These are phyloP conservation scores for Gnathonemus echidnorhynchus DNA, from an alignment of 2,113 vertebrate genomes.

Conservation along the genomic window DNA sequence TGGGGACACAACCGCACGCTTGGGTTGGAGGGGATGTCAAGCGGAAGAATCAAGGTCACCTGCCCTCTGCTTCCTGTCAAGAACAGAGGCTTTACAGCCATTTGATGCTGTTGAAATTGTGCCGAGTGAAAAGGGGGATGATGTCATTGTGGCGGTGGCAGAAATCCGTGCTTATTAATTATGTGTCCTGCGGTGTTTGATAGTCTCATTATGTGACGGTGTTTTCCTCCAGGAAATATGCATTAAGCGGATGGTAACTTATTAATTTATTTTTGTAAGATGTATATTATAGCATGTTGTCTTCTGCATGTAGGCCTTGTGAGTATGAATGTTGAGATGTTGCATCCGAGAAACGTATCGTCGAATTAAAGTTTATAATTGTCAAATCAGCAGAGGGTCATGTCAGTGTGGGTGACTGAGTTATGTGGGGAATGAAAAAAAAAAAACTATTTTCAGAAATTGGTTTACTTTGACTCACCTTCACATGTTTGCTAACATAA, in stretches of 20 bases:
- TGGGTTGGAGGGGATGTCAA: not conserved
- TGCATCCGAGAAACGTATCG: conserved; percentile 39
- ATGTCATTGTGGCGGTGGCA: not conserved
- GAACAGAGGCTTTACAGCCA: not conserved
- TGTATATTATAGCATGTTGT: not conserved
- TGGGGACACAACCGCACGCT: not conserved
- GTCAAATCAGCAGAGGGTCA: not conserved
- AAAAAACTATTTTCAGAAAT: not conserved
- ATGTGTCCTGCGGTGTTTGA: not conserved
- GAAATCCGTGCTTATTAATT: not conserved
- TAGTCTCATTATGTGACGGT: not conserved
- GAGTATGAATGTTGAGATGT: conserved; percentile 33
- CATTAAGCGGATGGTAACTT: conserved; percentile 14
- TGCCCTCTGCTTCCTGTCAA: not conserved
- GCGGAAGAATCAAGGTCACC: not conserved
- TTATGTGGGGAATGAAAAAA: not conserved
- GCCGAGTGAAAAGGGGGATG: not conserved
- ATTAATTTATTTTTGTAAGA: not conserved
- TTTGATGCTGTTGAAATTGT: not conserved
- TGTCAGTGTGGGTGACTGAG: not conserved
- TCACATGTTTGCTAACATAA: not conserved
- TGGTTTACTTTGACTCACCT: not conserved
- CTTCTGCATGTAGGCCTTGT: conserved; percentile 26
- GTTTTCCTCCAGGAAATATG: not conserved
- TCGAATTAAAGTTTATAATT: conserved; percentile 68